Conservation (phyloP, 2,888 invertebrate species). For the Synergus gifuensis region DNA sequence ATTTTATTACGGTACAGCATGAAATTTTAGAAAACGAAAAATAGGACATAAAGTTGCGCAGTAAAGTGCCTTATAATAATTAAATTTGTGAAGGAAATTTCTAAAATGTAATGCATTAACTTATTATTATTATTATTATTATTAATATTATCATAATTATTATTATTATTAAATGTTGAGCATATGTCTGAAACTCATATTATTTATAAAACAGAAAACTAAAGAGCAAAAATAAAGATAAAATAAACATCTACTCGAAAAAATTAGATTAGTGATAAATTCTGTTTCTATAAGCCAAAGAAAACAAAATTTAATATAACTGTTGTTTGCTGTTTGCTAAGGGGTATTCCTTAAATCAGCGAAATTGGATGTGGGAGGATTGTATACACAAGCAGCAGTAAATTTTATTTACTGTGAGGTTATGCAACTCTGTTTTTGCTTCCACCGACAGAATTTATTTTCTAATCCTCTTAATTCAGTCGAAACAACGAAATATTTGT, state of each 20-base stretch:
- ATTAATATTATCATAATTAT: neutral
- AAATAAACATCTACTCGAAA: neutral
- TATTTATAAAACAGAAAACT: neutral
- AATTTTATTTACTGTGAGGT: neutral
- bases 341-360: neutral
- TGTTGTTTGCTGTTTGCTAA: neutral
- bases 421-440: neutral
- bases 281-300: neutral
- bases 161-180: neutral
- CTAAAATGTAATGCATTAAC: too few relatives aligned
- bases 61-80: too few relatives aligned
- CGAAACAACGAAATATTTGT: neutral
- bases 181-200: neutral
- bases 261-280: neutral
- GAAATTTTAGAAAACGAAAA: too few relatives aligned
- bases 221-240: neutral
- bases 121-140: too few relatives aligned
- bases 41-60: too few relatives aligned
- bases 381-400: neutral
- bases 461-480: neutral
- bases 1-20: too few relatives aligned
- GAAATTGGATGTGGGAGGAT: neutral
- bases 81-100: too few relatives aligned
- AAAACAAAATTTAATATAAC: neutral
- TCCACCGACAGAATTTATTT: neutral